Base-by-base conservation (phyloP, 2,888 invertebrate genomes). In the Yponomeuta evonymella region DNA sequence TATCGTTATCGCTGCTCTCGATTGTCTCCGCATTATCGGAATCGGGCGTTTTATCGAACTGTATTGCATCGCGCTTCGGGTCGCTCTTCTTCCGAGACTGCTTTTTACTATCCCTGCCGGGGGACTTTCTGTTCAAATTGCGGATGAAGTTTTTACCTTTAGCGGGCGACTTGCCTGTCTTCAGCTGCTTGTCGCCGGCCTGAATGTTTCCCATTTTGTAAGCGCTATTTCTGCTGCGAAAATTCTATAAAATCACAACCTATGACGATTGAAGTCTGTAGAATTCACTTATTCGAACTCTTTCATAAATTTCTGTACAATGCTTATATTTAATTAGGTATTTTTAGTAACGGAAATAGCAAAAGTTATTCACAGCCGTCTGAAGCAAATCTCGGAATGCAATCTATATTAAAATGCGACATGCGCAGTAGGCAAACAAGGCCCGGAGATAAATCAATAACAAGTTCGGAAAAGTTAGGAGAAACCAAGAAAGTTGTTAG, bases 111-210 rank as follows among this genome's bases (percentile, higher is more conserved):
- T 91, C 90, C 71, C 87, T 82, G 58, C 82, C 91, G 72, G 85
- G 81, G 36, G 90, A 85, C 78, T 90, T 91, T 75, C 86, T 85
- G 75, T 92, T 92, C 71, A 93, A 79, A 75, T 90, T 92, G 76
- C 92, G 92, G 74, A 93, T 93, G 76, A 93, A 92, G 78, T 91
- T 86, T 87, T 94, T 94, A 74, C 90, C 85, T 82, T 93, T 94
- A 5, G 92, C 89, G n/a, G 93, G 93, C n/a, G 93, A 90, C 80
- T 93, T 93, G 72, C 93, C 91, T 51, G 88, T 81, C 81, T 94
- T 94, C 65, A 82, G 74, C 74, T 90, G 89, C 80, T 93, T 94
- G 74, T 90, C 89, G 73, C 91, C 90, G 15, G 51, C 51, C 82
- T 94, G 94, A 74, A 81, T 88, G 76, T 94, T 94, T 29, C 94